Evolutionary conservation across 2,888 invertebrate species (phyloP).

Genomic region (Agriotes lineatus): DNA sequence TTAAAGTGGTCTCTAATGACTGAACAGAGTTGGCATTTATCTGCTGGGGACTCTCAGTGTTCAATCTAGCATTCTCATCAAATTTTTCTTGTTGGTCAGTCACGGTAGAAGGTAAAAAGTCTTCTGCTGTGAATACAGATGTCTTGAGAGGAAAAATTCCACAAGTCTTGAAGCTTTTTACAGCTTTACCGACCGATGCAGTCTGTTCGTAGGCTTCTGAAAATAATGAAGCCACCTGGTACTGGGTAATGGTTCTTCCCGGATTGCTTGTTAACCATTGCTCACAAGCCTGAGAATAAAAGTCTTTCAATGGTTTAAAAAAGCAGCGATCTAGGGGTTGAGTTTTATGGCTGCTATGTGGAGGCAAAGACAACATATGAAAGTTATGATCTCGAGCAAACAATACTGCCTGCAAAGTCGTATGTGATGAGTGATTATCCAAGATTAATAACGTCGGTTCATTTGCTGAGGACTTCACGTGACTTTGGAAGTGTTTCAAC

Average conservation of each 20-base stretch:
- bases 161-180: constrained; percentile 14
- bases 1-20: neutral
- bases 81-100: constrained; percentile 8
- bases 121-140: constrained; percentile 14
- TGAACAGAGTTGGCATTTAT: no score
- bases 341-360: constrained; percentile 30
- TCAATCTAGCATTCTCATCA: neutral
- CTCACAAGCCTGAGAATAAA: neutral
- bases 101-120: neutral
- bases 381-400: constrained; percentile 58
- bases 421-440: constrained; percentile 46
- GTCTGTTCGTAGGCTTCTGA: constrained; percentile 9
- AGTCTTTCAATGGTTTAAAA: constrained; percentile 18
- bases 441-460: constrained; percentile 50
- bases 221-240: constrained; percentile 5
- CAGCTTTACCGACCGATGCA: constrained; percentile 16
- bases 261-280: neutral
- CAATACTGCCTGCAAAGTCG: constrained; percentile 31
- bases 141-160: neutral
- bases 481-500: neutral
- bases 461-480: constrained; percentile 10
- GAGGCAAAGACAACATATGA: constrained; percentile 35
- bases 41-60: neutral
- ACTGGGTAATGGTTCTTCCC: neutral
- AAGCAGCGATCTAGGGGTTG: constrained; percentile 24